Evolutionary conservation across 1,140 invertebrate genomes (phyloP).

Genomic region (Drosophila lini): DNA sequence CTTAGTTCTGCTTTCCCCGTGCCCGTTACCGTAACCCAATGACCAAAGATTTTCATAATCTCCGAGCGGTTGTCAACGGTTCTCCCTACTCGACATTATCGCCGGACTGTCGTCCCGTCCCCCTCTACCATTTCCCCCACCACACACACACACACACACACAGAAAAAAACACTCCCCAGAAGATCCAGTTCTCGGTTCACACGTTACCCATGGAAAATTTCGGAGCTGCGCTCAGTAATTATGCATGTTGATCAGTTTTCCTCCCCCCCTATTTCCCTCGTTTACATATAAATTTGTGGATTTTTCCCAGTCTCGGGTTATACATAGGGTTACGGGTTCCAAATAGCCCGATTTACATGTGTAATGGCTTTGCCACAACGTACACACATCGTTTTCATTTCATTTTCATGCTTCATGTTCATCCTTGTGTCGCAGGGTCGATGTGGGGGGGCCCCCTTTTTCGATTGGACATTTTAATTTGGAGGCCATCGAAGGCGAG

Average conservation of each 20-base stretch:
- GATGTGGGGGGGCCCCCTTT: slow-evolving; percentile 8
- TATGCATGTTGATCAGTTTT: slow-evolving; percentile 67
- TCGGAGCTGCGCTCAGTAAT: slow-evolving; percentile 30
- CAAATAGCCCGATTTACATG: slow-evolving; percentile 38
- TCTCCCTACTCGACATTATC: slow-evolving; percentile 44
- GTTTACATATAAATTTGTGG: slow-evolving; percentile 68
- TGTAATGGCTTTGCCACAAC: slow-evolving; percentile 24
- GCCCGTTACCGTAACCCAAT: slow-evolving; percentile 33
- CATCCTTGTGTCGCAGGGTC: slow-evolving; percentile 8
- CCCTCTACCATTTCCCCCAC: background rate
- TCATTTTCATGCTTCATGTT: slow-evolving; percentile 7
- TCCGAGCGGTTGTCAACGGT: slow-evolving; percentile 52
- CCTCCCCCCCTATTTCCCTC: slow-evolving; percentile 23
- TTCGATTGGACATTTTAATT: slow-evolving; percentile 10
- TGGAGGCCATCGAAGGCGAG: background rate
- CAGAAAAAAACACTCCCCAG: background rate
- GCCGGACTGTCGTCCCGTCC: slow-evolving; percentile 26
- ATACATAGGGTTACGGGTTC: slow-evolving; percentile 8
- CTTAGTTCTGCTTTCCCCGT: slow-evolving; percentile 33
- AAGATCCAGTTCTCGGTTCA: slow-evolving; percentile 50
- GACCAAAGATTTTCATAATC: slow-evolving; percentile 69
- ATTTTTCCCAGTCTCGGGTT: slow-evolving; percentile 46
- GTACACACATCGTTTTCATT: slow-evolving; percentile 36
- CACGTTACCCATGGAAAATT: slow-evolving; percentile 68
- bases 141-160: background rate